Evolutionary conservation across 2,888 invertebrate species (phyloP), one percentile per base, ranked within the genome.

Genomic region (Octodonta nipae): DNA sequence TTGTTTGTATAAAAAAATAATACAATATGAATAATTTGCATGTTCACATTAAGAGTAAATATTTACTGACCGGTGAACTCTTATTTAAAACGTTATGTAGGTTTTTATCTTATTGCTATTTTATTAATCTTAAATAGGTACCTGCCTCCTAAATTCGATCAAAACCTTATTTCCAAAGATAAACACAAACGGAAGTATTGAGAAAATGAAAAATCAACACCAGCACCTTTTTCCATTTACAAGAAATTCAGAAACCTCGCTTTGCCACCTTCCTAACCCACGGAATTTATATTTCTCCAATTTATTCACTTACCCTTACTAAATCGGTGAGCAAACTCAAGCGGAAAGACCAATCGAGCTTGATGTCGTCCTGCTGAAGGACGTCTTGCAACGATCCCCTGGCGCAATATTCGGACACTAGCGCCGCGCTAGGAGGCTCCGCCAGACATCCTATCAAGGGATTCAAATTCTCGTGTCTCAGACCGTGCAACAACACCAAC

Each of bases 311-410:
- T 63, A 81, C 81, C 63, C 85, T 71, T 46, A 91, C 88, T 40
- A 93, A 70, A 66, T 93, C 93, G 6, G 91, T 91, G 30, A 93
- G 72, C 43, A 95, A 70, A 24, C 92, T 92, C 35, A 92, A 70
- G 36, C 91, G 80, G 65, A 93, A 93, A 33, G 88, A 86, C 91
- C 92, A 92, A 66, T 95, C 93, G 49, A 91, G 70, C 61, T 84
- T 83, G 56, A 89, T 86, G 60, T 87, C 88, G 55, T 86, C 85
- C 62, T 86, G 84, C 50, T 82, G 75, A 29, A 89, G 71, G 33
- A 89, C 83, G 59, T 88, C 87, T 63, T 86, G 82, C 43, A 88
- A 65, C 26, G 89, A 89, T 28, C 89, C 89, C 38, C 92, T 71
- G 32, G 80, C 79, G 61, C 89, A 87, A 59, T 80, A 82, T 55